Base-by-base conservation (phyloP, 2,888 invertebrate genomes). In the Oligia latruncula region DNA sequence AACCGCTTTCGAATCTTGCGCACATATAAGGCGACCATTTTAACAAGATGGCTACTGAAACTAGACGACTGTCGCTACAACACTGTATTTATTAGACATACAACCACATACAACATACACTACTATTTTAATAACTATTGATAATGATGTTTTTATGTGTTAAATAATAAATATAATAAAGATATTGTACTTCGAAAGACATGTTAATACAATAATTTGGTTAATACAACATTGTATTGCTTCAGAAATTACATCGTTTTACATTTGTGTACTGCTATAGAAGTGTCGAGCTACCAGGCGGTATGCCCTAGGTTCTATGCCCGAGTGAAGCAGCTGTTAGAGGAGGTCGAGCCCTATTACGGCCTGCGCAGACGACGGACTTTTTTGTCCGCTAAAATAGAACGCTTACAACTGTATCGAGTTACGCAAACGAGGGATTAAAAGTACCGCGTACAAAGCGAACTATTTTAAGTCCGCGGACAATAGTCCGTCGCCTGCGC, bases 161-260 rank as follows among this genome's bases (percentile, higher is more conserved):
- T 60, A 29, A 75, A 80, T 75, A 75, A 80, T 75, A 74, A 74
- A 68, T 67, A 60, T 52, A 73, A 74, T 67, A 23, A 76, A 64
- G 13, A 76, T 64, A 76, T 76, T 82, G 82, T 80, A 82, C 80
- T 80, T 82, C 2, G 40, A 66, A n/a, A 60, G 13, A 67, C 17
- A 15, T 67, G 29, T 52, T 15, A 8, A 52, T 49, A 79, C 17
- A 67, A 40, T 67, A 35, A 29, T 23, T 15, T 5, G n/a, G 5
- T 67, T 66, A n/a, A 60, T 43, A 60, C 58, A 80, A 74, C 58
- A 72, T 49, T 52, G 35, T 1, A 35, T 70, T 62, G 17, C 1
- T 55, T n/a, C 23, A 17, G 4, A 52, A 78, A 78, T 43, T 1
- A 8, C 1, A 17, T 58, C 0, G 8, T 40, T 40, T 75, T 75